Conservation (phyloP, 2,888 invertebrate genomes). For the Platycheirus albimanus region DNA sequence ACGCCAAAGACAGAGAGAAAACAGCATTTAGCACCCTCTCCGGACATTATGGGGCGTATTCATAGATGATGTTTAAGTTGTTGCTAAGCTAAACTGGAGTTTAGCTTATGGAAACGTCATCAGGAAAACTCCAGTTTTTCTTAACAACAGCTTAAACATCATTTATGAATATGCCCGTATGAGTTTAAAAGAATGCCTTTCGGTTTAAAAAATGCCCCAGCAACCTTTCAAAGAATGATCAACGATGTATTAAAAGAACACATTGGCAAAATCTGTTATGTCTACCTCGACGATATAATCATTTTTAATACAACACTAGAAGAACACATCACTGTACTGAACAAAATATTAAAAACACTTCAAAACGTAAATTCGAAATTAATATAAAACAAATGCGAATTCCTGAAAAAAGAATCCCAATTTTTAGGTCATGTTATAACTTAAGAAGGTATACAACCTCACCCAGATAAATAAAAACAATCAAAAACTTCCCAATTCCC, state of each 20-base stretch:
- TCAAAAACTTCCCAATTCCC: no score
- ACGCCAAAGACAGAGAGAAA: background rate
- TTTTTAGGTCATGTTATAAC: constrained; percentile 6
- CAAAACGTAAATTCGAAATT: background rate
- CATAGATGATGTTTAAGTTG: no score
- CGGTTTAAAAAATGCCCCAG: constrained; percentile 1
- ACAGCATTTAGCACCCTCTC: background rate
- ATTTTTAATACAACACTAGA: background rate
- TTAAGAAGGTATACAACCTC: background rate
- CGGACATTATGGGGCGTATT: no score
- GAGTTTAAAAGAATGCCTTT: background rate
- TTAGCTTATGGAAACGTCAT: no score
- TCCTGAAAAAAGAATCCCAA: background rate
- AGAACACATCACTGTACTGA: no score
- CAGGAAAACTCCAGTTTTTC: no score
- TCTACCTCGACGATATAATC: background rate
- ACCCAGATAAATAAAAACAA: background rate
- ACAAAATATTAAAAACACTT: background rate
- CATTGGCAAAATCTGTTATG: background rate
- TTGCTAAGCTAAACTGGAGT: no score
- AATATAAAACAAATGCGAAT: constrained; percentile 8
- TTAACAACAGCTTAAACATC: no score
- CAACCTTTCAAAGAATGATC: background rate
- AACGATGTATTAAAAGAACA: constrained; percentile 2
- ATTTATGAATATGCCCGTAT: no score